Conservation (phyloP, 2,888 invertebrate species). For the Sphaerophoria taeniata region DNA sequence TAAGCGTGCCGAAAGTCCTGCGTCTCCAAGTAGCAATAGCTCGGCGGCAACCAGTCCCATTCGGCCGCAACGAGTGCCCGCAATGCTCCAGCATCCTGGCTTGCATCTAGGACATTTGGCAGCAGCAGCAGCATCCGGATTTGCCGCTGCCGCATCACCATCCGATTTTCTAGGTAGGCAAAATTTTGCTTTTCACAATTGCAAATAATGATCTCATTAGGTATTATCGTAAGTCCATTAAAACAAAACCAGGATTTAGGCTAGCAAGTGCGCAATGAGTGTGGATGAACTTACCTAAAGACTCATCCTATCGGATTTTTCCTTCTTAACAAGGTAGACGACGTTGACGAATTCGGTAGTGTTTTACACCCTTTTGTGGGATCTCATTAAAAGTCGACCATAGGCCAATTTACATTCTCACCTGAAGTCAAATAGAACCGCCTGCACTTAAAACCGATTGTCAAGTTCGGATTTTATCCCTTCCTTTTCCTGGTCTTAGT, state of each 20-base stretch:
- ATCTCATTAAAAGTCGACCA: conserved; percentile 74
- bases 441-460: conserved; percentile 69
- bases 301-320: background rate
- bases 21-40: conserved; percentile 83
- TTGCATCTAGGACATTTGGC: conserved; percentile 86
- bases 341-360: background rate
- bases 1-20: conserved; percentile 81
- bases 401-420: conserved; percentile 72
- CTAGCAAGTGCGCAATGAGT: too few species aligned
- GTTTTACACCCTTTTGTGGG: conserved; percentile 56
- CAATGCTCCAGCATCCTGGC: conserved; percentile 84
- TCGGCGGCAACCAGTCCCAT: conserved; percentile 84
- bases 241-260: conserved; percentile 49
- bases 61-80: conserved; percentile 82
- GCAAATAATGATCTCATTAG: conserved; percentile 68
- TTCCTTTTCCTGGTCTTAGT: background rate
- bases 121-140: conserved; percentile 85
- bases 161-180: conserved; percentile 92
- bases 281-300: too few species aligned
- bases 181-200: background rate
- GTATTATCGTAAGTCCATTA: conserved; percentile 72
- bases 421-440: conserved; percentile 60
- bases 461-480: conserved; percentile 47
- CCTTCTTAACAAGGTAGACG: conserved; percentile 1
- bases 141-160: conserved; percentile 86